A percentile compares a stretch with the other conserved stretches of the same genome.
phyloP scores from a whole-genome alignment of 2,888 invertebrate genomes.

The Lepidocyrtoides sp. region DNA sequence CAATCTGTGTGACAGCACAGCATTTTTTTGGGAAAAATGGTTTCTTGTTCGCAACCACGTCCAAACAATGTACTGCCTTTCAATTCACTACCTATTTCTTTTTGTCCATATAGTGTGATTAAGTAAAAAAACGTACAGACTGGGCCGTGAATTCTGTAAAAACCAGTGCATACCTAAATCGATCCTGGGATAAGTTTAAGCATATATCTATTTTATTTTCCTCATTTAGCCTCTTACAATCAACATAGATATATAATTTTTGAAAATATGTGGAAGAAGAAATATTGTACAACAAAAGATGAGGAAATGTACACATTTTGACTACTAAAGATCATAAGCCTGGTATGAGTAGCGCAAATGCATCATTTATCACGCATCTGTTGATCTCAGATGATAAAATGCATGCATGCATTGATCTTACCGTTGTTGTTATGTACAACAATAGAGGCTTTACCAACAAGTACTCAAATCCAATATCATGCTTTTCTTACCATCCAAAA shows the following conservation, averaged over 20 bases:
- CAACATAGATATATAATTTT: not conserved
- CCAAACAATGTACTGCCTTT: slow-evolving; percentile 27
- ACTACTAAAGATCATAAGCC: too few species aligned
- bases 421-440: not conserved
- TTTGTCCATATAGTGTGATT: not conserved
- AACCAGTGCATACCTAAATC: not conserved
- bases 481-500: too few species aligned
- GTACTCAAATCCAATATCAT: not conserved
- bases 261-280: not conserved
- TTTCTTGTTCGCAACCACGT: slow-evolving; percentile 29
- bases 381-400: slow-evolving; percentile 1
- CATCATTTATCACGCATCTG: slow-evolving; percentile 1
- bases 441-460: slow-evolving; percentile 8
- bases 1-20: slow-evolving; percentile 60
- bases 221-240: not conserved
- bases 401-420: not conserved
- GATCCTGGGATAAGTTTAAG: not conserved
- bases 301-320: not conserved
- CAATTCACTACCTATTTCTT: not conserved
- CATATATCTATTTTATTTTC: slow-evolving; percentile 35
- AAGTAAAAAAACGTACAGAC: not conserved
- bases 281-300: not conserved
- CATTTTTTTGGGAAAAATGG: slow-evolving; percentile 49
- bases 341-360: not conserved
- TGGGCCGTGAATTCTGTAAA: too few species aligned